Evolutionary conservation across 2,888 invertebrate genomes (phyloP).

Genomic region (Nipponacmea schrenckii): DNA sequence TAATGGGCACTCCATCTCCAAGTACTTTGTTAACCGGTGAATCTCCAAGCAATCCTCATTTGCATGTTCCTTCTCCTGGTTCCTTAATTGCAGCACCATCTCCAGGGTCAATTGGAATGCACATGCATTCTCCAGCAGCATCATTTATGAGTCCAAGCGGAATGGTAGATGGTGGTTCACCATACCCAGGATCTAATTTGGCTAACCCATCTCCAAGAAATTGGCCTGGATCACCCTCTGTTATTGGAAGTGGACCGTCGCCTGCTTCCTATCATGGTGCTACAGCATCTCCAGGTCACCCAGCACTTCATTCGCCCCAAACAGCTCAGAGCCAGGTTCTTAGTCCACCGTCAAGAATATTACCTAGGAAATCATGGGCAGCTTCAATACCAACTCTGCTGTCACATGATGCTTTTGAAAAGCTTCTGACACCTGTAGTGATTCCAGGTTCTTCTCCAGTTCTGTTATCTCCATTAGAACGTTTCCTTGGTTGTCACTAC

Average conservation of each 20-base stretch:
- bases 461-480: conserved; percentile 76
- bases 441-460: conserved; percentile 31
- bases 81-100: conserved; percentile 68
- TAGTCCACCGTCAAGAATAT: conserved; percentile 72
- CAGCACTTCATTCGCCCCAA: conserved; percentile 66
- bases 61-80: conserved; percentile 68
- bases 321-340: conserved; percentile 45
- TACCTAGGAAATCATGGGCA: conserved; percentile 88
- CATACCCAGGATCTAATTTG: conserved; percentile 61
- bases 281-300: conserved; percentile 68
- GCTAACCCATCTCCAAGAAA: conserved; percentile 71
- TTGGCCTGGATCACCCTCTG: conserved; percentile 92
- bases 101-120: conserved; percentile 66
- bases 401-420: conserved; percentile 87
- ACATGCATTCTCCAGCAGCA: conserved; percentile 75
- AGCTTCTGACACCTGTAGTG: conserved; percentile 78
- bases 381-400: conserved; percentile 91
- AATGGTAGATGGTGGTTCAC: conserved; percentile 63
- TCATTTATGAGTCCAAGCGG: conserved; percentile 74
- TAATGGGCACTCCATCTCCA: conserved; percentile 69
- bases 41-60: conserved; percentile 67
- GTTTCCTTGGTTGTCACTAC: conserved; percentile 92
- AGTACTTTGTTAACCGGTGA: conserved; percentile 66
- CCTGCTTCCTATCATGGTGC: conserved; percentile 74
- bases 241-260: conserved; percentile 79